Base-by-base conservation (phyloP, 2,888 invertebrate genomes). In the Lordiphosa fenestrarum region DNA sequence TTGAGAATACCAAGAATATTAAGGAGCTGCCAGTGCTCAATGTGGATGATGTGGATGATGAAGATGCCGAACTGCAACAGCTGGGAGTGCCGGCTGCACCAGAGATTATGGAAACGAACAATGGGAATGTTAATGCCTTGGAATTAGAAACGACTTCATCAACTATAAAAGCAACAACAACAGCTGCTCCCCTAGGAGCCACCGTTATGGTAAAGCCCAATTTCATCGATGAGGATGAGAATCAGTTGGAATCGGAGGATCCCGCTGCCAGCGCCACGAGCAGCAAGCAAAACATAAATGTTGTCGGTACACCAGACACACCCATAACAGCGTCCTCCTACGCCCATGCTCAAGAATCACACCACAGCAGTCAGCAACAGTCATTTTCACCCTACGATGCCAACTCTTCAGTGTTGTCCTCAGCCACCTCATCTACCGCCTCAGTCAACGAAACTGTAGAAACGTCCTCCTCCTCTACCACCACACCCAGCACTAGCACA, bases 1-100 rank as follows among this genome's bases (percentile, higher is more conserved):
- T 90, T 67, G 90, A 90, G 69, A 90, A 90, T 57, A 89, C 89
- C 4, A 88, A 89, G 55, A 85, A 87, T 64, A 83, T 89, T n/a
- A 88, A 89, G 72, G 89, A 89, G 52, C 46, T 88, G 54, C 76
- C 86, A 1, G 80, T 85, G 13, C 62, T 84, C 30, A 63, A 59
- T 36, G 80, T 66, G 6, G 84, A 73, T 13, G 73, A 62, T 3
- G 77, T 71, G 4, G 83, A 73, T 3, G 69, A 73, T n/a, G 72
- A 72, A 12, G 77, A 73, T 37, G 73, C 59, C 9, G 55, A 71
- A 6, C 51, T 70, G 6, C 65, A 66, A 36, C 71, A 63, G 41
- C 15, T 74, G 41, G 69, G 69, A 13, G 30, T 19, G 7, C 40
- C 4, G 19, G 35, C 42, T 41, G 15, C 48, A 37, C 6, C 49